Evolutionary conservation across 1,140 invertebrate genomes (phyloP).

Genomic region (Sarcophaga peregrina): DNA sequence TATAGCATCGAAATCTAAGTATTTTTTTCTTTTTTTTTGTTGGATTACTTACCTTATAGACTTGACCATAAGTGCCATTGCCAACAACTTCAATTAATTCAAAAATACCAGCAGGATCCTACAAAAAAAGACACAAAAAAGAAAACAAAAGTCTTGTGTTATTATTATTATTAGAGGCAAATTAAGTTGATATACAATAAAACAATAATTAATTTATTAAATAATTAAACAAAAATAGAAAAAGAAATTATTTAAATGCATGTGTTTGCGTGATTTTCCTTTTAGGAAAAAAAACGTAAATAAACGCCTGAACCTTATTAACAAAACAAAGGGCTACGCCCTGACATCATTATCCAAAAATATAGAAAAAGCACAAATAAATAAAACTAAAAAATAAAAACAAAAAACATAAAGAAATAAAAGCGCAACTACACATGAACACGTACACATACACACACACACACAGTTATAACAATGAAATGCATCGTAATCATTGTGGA

Average conservation of each 20-base stretch:
- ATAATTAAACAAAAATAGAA: background rate
- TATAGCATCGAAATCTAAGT: too few relatives aligned
- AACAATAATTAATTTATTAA: background rate
- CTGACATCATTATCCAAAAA: constrained; percentile 22
- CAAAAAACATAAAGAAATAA: too few relatives aligned
- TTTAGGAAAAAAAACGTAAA: background rate
- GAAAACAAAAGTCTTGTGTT: background rate
- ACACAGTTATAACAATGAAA: too few relatives aligned
- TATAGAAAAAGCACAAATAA: background rate
- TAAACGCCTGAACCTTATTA: background rate
- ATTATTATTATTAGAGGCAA: background rate
- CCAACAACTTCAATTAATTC: constrained; percentile 99
- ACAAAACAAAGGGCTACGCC: constrained; percentile 11
- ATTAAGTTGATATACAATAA: background rate
- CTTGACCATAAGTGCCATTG: constrained; percentile 99
- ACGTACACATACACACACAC: too few relatives aligned
- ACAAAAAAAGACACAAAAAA: constrained; percentile 67
- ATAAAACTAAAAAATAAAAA: background rate
- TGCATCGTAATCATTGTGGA: background rate
- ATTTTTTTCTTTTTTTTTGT: background rate
- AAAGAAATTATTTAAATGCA: background rate
- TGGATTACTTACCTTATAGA: constrained; percentile 91
- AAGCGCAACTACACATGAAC: too few relatives aligned
- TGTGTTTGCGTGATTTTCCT: too few relatives aligned
- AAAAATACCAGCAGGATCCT: constrained; percentile 99